Conservation (phyloP, 2,113 vertebrate genomes). For the Halichoeres trimaculatus region DNA sequence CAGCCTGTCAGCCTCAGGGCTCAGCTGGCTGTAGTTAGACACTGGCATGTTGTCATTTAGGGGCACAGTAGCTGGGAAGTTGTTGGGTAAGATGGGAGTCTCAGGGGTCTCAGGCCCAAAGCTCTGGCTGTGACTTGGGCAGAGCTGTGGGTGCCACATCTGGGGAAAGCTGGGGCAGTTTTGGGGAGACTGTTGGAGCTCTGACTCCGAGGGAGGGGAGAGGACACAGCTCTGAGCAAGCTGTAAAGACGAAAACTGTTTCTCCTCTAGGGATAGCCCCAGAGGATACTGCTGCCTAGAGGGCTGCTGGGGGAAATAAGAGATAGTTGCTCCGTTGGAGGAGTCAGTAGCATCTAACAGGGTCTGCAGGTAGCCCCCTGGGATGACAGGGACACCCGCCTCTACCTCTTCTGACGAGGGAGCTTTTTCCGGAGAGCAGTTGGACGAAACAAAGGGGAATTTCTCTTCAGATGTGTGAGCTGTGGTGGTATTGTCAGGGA, state of each 20-base stretch:
- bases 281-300: slow-evolving; percentile 87
- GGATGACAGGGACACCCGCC: slow-evolving; percentile 93
- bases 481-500: slow-evolving; percentile 87
- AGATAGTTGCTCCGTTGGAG: slow-evolving; percentile 87
- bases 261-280: slow-evolving; percentile 87
- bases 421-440: slow-evolving; percentile 93
- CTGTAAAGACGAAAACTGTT: slow-evolving; percentile 91
- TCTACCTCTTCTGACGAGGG: slow-evolving; percentile 89
- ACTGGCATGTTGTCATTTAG: slow-evolving; percentile 84
- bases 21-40: slow-evolving; percentile 88
- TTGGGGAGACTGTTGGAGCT: slow-evolving; percentile 93
- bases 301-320: slow-evolving; percentile 91
- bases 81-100: slow-evolving; percentile 84
- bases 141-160: slow-evolving; percentile 88
- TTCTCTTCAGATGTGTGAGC: slow-evolving; percentile 89
- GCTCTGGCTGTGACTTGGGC: slow-evolving; percentile 79
- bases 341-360: slow-evolving; percentile 97
- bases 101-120: slow-evolving; percentile 87
- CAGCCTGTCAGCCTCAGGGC: slow-evolving; percentile 89
- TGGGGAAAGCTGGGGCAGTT: slow-evolving; percentile 88
- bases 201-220: slow-evolving; percentile 93
- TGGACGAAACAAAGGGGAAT: slow-evolving; percentile 91
- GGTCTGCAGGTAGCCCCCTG: slow-evolving; percentile 98
- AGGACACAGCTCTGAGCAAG: slow-evolving; percentile 93
- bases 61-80: slow-evolving; percentile 84